Evolutionary conservation across 1,140 invertebrate species (phyloP).

Genomic region (Parapsyche elsis): DNA sequence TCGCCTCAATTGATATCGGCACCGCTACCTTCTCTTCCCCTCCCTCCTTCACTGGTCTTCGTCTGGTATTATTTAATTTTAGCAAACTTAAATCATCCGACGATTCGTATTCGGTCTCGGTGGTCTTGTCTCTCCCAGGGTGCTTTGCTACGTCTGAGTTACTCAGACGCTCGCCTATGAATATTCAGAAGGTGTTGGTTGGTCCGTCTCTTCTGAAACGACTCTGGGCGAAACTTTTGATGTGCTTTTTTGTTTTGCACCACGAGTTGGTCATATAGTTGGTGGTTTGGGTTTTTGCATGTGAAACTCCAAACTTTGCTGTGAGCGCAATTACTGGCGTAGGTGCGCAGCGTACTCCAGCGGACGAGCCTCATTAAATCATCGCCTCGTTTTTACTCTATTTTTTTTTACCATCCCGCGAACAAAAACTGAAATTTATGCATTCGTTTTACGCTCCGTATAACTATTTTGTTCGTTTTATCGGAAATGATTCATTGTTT

Average conservation of each 20-base stretch:
- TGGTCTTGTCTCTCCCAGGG: too few relatives aligned
- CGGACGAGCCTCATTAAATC: conserved; percentile 19
- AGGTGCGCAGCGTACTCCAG: background rate
- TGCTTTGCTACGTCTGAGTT: background rate
- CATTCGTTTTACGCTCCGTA: background rate
- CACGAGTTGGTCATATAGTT: background rate
- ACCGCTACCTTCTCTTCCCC: too few relatives aligned
- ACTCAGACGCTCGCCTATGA: background rate
- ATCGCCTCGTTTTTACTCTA: background rate
- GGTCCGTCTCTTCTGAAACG: background rate
- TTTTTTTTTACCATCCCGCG: too few relatives aligned
- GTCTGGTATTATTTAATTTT: too few relatives aligned
- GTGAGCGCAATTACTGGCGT: background rate
- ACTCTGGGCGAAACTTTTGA: background rate
- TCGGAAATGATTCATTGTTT: too few relatives aligned
- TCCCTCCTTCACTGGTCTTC: too few relatives aligned
- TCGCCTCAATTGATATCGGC: too few relatives aligned
- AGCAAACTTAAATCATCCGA: too few relatives aligned
- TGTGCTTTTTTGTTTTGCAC: background rate
- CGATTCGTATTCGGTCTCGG: too few relatives aligned
- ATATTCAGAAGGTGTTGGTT: background rate
- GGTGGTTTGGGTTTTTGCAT: background rate
- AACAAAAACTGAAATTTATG: conserved; percentile 2
- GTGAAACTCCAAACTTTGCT: background rate
- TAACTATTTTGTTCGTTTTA: background rate